Evolutionary conservation across 2,797 vertebrate genomes (phyloP), one percentile per base, ranked within the genome.

Genomic region (Typhlichthys eigenmanni): DNA sequence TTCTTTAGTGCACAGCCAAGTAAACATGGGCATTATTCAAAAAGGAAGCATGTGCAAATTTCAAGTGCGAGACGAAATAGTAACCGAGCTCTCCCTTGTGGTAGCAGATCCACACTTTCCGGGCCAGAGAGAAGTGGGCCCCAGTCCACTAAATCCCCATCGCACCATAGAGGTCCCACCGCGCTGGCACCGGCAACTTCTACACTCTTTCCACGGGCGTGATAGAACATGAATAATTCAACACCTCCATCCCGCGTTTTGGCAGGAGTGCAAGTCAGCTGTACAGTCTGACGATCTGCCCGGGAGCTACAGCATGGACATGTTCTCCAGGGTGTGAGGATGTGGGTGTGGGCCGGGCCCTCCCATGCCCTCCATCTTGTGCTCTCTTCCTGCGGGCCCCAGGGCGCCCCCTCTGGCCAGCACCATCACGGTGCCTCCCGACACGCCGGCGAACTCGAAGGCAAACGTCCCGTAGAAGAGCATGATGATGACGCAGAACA

Each of bases 391-490:
- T 13, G 72, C 74, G 2, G 68, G 62, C 47, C 87, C 77, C 16
- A 88, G 83, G 2, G 85, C 70, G 9, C 89, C 89, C 46, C 90
- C 90, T 69, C 88, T 76, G 1, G 91, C 91, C 77, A 94, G 82
- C 57, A 94, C 92, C 66, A 89, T 87, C 84, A 94, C 87, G 43
- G 94, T 94, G 58, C 89, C 89, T 8, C 87, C 82, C 3, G 93
- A 93, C 73, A 95, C 89, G 67, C 86, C 67, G 55, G 90, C 87
- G 38, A 95, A 94, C 85, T 95, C 94, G 0, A 93, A 94, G 69
- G 92, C 90, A 53, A 95, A 95, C 0, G 94, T 94, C 68, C 94
- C 93, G 1, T 93, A 93, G 87, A 94, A 95, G 63, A 94, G 87
- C 88, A 94, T 94, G 78, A 93, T 73, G 72, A 91, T 92, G 76